Evolutionary conservation across 2,113 vertebrate genomes (phyloP).

Genomic region (Regulus satrapa): DNA sequence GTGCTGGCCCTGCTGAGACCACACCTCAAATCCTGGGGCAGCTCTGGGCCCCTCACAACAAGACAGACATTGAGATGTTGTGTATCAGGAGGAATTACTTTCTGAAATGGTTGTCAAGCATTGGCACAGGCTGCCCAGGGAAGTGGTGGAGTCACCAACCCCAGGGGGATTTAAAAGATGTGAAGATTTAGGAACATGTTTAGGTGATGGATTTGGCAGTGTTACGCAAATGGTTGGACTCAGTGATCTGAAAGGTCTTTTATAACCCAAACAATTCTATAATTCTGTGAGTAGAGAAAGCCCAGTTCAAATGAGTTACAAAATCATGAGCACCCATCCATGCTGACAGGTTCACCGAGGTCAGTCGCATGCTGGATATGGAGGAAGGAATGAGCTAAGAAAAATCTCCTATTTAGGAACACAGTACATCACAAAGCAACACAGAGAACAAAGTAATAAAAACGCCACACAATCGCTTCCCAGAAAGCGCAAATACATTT

Average conservation of each 20-base stretch:
- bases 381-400: not conserved
- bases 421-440: not conserved
- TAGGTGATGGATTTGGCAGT: not conserved
- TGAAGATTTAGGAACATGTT: not conserved
- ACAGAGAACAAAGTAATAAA: not conserved
- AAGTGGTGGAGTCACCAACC: not conserved
- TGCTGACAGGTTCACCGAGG: not conserved
- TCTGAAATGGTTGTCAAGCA: not conserved
- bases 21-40: fast-evolving
- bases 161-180: not conserved
- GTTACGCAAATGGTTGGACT: not conserved
- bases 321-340: not conserved
- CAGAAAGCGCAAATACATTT: not conserved
- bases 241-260: not conserved
- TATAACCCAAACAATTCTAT: not conserved
- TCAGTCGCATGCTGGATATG: not conserved
- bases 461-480: not conserved
- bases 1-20: not conserved
- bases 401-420: not conserved
- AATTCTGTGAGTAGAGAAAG: not conserved
- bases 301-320: not conserved
- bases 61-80: not conserved
- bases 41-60: not conserved
- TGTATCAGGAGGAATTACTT: not conserved
- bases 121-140: not conserved